phyloP scores from a whole-genome alignment of 2,888 invertebrate genomes.

The Pimpla rufipes region DNA sequence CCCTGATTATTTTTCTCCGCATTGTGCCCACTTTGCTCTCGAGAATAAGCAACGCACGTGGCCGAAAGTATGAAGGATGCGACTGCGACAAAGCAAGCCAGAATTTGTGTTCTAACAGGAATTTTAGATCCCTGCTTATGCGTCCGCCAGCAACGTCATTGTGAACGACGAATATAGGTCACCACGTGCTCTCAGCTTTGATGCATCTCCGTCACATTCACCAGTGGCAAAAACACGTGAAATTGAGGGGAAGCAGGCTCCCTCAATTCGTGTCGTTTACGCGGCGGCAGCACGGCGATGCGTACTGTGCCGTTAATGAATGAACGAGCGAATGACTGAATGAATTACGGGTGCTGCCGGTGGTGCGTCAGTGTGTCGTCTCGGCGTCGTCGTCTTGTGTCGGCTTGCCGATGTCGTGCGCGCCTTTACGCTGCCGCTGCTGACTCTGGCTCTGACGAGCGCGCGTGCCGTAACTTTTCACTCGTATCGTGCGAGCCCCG shows the following conservation, averaged over 20 bases:
- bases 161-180: constrained; percentile 26
- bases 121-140: not conserved
- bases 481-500: constrained; percentile 23
- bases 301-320: constrained; percentile 61
- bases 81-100: not conserved
- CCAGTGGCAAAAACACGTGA: constrained; percentile 13
- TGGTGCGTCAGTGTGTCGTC: constrained; percentile 12
- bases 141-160: not conserved
- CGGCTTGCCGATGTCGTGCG: constrained; percentile 29
- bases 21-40: too few species aligned
- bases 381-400: constrained; percentile 40
- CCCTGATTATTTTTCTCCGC: too few species aligned
- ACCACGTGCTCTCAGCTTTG: not conserved
- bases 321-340: constrained; percentile 66
- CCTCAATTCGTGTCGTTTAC: constrained; percentile 23
- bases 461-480: constrained; percentile 53
- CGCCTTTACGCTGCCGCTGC: constrained; percentile 36
- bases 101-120: not conserved
- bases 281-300: constrained; percentile 22
- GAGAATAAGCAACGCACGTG: not conserved
- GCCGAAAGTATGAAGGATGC: not conserved
- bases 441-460: constrained; percentile 23
- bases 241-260: constrained; percentile 25
- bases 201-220: constrained; percentile 8
- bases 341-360: constrained; percentile 50